phyloP scores from a whole-genome alignment of 2,113 vertebrate genomes.

The Phalacrocorax pelagicus region DNA sequence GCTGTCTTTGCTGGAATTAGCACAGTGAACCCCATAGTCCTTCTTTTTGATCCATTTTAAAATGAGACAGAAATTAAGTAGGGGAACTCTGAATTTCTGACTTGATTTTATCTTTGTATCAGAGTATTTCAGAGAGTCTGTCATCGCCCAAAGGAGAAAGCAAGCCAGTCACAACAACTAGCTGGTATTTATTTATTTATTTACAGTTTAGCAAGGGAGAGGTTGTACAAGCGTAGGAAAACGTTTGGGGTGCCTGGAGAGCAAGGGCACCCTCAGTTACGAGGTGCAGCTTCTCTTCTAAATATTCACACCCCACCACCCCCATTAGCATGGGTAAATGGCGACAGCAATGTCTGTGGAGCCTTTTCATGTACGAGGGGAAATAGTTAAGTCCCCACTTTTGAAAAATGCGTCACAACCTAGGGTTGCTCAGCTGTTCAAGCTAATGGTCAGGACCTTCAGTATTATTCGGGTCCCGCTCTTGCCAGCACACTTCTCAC shows the following conservation, averaged over 20 bases:
- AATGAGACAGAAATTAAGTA: neutral
- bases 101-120: neutral
- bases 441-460: neutral
- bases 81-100: neutral
- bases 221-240: neutral
- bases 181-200: neutral
- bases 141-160: neutral
- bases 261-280: neutral
- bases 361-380: neutral
- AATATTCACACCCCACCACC: neutral
- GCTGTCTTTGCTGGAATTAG: neutral
- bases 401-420: neutral
- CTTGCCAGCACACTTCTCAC: neutral
- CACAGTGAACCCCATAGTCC: neutral
- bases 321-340: neutral
- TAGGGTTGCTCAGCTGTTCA: neutral
- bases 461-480: fast-evolving
- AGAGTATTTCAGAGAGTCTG: neutral
- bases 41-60: neutral
- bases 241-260: neutral
- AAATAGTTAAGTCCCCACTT: neutral
- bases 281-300: neutral
- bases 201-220: neutral
- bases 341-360: neutral
- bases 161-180: neutral